These are phyloP conservation scores for Callaeas wilsoni DNA, from an alignment of 2,113 vertebrate species.

Conservation along the genomic window DNA sequence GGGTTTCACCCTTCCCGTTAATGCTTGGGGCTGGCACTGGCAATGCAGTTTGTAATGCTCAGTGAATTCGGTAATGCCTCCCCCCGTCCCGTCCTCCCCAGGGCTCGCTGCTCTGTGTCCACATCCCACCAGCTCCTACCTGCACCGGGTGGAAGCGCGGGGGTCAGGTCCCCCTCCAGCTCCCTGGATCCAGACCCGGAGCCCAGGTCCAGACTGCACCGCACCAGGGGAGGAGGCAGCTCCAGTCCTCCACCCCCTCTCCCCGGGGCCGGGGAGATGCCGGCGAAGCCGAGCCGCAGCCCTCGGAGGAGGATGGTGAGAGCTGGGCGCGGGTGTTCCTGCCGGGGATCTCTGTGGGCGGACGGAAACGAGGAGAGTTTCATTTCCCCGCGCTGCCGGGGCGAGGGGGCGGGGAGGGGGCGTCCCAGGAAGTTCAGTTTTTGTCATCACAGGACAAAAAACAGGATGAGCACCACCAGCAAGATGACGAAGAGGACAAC, in stretches of 20 bases:
- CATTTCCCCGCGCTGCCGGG: neutral
- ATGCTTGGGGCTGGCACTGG: neutral
- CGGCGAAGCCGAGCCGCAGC: neutral
- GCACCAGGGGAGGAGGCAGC: neutral
- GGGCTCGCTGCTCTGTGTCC: neutral
- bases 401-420: neutral
- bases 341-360: neutral
- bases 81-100: neutral
- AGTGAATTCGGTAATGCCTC: neutral
- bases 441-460: slow-evolving; percentile 83
- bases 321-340: neutral
- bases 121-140: neutral
- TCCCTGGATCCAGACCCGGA: neutral
- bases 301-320: neutral
- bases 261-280: neutral
- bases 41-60: neutral
- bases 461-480: slow-evolving; percentile 86
- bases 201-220: neutral
- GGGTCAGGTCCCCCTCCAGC: neutral
- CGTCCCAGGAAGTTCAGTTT: neutral
- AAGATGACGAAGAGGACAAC: slow-evolving; percentile 84
- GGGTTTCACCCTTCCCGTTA: neutral
- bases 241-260: neutral
- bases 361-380: neutral
- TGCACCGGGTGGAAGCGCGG: neutral